Evolutionary conservation across 1,140 invertebrate species (phyloP), one percentile per base, ranked within the genome.

Genomic region (Bombus affinis): DNA sequence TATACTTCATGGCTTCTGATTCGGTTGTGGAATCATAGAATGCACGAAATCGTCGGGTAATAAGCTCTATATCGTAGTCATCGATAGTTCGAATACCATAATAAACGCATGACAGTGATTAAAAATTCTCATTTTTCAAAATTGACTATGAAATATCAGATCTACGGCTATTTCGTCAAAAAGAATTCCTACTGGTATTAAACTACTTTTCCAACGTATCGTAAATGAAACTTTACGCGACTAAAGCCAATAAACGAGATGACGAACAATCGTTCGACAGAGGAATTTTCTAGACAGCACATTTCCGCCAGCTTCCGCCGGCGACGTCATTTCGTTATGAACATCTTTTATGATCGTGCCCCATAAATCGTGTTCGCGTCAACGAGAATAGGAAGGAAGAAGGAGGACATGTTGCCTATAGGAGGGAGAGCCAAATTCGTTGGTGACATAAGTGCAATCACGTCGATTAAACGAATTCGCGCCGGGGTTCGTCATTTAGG

Each of bases 391-490:
- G 83, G 77, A 84, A 90, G 81, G 80, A 90, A 90, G 72, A 53
- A 83, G 68, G 57, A 68, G 62, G 68, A 37, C 22, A 71, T 53
- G 71, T n/a, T 18, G 59, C 10, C 4, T 35, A 28, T 28, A 37
- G 66, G 32, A 71, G 57, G 65, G 44, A 53, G 74, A 85, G 37
- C 70, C 81, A 75, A 92, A 90, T 92, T 91, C 86, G 87, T 87
- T 83, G 83, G 77, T 90, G 85, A 92, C 87, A 92, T 88, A 91
- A 92, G 89, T 87, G 83, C 86, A 92, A 92, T 91, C 87, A 91
- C 85, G 92, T 89, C 72, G 87, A 92, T 92, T 89, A 90, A 90
- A 91, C 75, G 75, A 87, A 85, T 90, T 88, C 74, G 75, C 78
- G 72, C n/a, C 39, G 80, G 74, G 70, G 84, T 66, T 89, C 83